phyloP scores from a whole-genome alignment of 2,113 vertebrate genomes.

The Dromiciops gliroides region DNA sequence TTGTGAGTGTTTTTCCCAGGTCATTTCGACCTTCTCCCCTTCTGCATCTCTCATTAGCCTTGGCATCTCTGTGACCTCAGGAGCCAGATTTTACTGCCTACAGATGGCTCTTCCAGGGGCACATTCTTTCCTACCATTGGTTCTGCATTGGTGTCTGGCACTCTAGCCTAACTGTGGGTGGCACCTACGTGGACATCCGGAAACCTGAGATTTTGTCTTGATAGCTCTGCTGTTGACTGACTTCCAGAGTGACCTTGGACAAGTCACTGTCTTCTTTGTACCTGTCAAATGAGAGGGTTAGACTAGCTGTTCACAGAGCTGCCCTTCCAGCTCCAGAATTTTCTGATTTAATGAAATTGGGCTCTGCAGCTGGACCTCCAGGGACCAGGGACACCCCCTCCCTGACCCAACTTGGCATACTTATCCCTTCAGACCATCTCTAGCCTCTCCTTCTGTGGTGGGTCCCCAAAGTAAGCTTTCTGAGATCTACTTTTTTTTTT shows the following conservation, averaged over 20 bases:
- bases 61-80: background rate
- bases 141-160: background rate
- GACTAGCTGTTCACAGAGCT: background rate
- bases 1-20: background rate
- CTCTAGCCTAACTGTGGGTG: background rate
- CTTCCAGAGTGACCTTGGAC: background rate
- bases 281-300: background rate
- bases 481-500: too few species aligned
- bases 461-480: background rate
- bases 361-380: background rate
- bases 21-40: background rate
- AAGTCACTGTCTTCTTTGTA: background rate
- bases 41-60: background rate
- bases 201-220: background rate
- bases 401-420: background rate
- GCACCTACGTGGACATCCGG: background rate
- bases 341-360: background rate
- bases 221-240: background rate
- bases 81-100: background rate
- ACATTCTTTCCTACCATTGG: background rate
- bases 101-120: background rate
- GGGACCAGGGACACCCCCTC: background rate
- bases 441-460: background rate
- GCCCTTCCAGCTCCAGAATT: background rate
- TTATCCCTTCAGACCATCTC: background rate